These are phyloP conservation scores for Scaptomyza polygonia DNA, from an alignment of 2,888 invertebrate species.

Conservation along the genomic window DNA sequence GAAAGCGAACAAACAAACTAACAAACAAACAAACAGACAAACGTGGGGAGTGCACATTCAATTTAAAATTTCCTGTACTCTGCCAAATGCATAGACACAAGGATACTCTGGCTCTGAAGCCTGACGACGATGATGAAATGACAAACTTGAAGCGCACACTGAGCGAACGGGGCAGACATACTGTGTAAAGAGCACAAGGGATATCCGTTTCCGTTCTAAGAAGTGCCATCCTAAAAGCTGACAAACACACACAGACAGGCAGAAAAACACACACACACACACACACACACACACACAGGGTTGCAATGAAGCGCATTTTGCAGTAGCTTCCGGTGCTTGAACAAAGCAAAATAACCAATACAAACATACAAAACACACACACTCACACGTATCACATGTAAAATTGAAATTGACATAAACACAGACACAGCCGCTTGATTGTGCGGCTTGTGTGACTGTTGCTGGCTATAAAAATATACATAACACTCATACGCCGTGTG, in stretches of 20 bases:
- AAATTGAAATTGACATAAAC: conserved; percentile 74
- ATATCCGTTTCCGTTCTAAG: conserved; percentile 76
- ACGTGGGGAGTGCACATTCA: conserved; percentile 57
- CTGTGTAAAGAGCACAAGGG: conserved; percentile 70
- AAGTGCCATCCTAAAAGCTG: conserved; percentile 57
- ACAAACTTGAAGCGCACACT: conserved; percentile 61
- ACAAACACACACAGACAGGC: conserved; percentile 28
- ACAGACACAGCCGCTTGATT: conserved; percentile 63
- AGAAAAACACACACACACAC: conserved; percentile 32
- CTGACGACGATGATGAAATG: conserved; percentile 52
- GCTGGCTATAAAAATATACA: conserved; percentile 66
- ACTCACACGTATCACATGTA: conserved; percentile 45
- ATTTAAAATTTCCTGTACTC: conserved; percentile 71
- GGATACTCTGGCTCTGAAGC: conserved; percentile 11
- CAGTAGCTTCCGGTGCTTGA: conserved; percentile 55
- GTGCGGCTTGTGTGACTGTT: conserved; percentile 72
- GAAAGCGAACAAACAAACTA: conserved; percentile 28
- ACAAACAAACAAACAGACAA: conserved; percentile 24
- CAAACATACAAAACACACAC: conserved; percentile 10
- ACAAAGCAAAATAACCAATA: conserved; percentile 23
- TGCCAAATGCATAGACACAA: conserved; percentile 34
- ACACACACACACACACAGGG: conserved; percentile 31
- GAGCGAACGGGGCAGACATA: conserved; percentile 33
- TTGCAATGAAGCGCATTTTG: conserved; percentile 77
- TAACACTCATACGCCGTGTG: conserved; percentile 72